phyloP scores from a whole-genome alignment of 2,888 invertebrate genomes.

The Deilephila porcellus region DNA sequence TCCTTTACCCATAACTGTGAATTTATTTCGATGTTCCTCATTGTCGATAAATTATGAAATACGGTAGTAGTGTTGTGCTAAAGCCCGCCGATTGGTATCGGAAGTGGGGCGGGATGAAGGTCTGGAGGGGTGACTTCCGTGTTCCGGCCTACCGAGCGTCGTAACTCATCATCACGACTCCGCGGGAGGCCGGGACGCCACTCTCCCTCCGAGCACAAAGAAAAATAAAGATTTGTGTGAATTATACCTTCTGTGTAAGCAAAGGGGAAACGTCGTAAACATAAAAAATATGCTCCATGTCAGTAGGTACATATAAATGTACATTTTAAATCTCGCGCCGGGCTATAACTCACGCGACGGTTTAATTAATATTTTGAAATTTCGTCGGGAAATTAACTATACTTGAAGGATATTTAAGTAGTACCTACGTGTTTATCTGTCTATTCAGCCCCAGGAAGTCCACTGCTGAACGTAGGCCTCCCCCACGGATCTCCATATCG shows the following conservation, averaged over 20 bases:
- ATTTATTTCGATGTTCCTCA: constrained; percentile 35
- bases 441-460: too few species aligned
- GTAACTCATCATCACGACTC: constrained; percentile 82
- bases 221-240: constrained; percentile 80
- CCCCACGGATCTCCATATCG: too few species aligned
- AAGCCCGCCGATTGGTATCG: constrained; percentile 78
- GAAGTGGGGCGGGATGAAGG: constrained; percentile 72
- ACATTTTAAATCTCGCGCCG: constrained; percentile 14
- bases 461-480: too few species aligned
- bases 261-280: constrained; percentile 59
- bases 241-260: constrained; percentile 69
- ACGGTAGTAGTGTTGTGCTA: constrained; percentile 58
- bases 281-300: constrained; percentile 29
- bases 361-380: constrained; percentile 16
- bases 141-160: constrained; percentile 61
- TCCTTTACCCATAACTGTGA: constrained; percentile 11
- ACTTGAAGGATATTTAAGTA: too few species aligned
- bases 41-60: constrained; percentile 75
- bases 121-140: constrained; percentile 77
- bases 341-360: background rate
- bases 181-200: constrained; percentile 57
- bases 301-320: constrained; percentile 22
- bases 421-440: background rate
- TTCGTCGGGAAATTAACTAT: too few species aligned
- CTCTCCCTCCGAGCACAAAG: constrained; percentile 71